Base-by-base conservation (phyloP, 2,113 vertebrate genomes). In the Cnemophilus loriae region DNA sequence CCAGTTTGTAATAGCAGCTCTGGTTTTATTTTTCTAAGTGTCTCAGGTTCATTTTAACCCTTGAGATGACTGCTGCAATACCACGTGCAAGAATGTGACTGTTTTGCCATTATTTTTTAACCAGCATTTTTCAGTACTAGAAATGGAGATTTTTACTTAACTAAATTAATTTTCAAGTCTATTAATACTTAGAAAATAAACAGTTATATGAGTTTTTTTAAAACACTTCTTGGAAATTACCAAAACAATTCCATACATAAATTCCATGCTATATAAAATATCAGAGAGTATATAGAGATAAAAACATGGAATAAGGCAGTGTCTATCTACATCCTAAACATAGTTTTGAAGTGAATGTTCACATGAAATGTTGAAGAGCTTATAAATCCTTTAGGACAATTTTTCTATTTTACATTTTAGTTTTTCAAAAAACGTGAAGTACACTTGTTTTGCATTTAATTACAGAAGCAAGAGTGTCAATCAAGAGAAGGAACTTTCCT, bases 1-100 rank as follows among this genome's bases (percentile, higher is more conserved):
- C 98, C 96, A 97, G 95, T 98, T 97, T 97, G 97, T 94, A 97
- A 97, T 28, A 97, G 97, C 96, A 97, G 97, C 97, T 98, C 97
- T 96, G 97, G 98, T 97, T 98, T 98, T 98, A 97, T 97, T 97
- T 95, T 98, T 94, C 95, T 97, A 97, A 94, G 91, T 97, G 96
- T 95, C 96, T 96, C 94, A 92, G 96, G 96, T 97, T 97, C 87
- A 39, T 90, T 90, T 98, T 98, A 98, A 98, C 98, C 96, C 98
- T 96, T 96, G 30, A 85, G 56, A 39, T 26, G 85, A 94, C 94
- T 37, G 79, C 86, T 63, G 44, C 89, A 91, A 49, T 41, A 77
- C 80, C 59, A 77, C 14, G 53, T 63, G 42, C 79, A 84, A 87
- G 47, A 90, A 88, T 13, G 7, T 27, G 32, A 44, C 68, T 79